These are phyloP conservation scores for Oryctolagus cuniculus DNA, from an alignment of 2,113 vertebrate species.

Conservation along the genomic window DNA sequence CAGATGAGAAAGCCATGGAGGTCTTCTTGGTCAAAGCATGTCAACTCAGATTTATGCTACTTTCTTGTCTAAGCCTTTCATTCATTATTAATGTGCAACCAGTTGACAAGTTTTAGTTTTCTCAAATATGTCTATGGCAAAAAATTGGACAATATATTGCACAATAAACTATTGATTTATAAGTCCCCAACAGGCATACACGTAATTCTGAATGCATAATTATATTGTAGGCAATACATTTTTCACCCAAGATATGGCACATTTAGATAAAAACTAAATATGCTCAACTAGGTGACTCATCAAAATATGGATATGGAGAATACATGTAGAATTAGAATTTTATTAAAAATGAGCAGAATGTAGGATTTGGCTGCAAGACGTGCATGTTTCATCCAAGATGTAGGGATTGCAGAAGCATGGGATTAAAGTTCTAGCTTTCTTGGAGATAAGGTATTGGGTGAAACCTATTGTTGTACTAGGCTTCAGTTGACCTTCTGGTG, in stretches of 20 bases:
- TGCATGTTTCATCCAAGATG: constrained; percentile 66
- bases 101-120: constrained; percentile 83
- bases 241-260: constrained; percentile 80
- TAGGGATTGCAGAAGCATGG: constrained; percentile 72
- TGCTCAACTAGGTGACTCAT: constrained; percentile 75
- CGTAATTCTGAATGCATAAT: constrained; percentile 83
- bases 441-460: neutral
- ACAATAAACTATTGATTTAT: constrained; percentile 86
- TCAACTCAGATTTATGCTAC: constrained; percentile 86
- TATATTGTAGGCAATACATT: constrained; percentile 80
- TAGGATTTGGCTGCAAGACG: constrained; percentile 68
- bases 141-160: constrained; percentile 82
- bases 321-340: constrained; percentile 84
- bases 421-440: constrained; percentile 64
- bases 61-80: constrained; percentile 77
- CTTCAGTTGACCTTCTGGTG: neutral
- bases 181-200: constrained; percentile 74
- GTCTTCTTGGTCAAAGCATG: constrained; percentile 83
- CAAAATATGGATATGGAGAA: constrained; percentile 81
- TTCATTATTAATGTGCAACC: constrained; percentile 81
- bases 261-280: constrained; percentile 73
- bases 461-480: neutral
- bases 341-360: constrained; percentile 79
- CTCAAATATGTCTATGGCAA: constrained; percentile 83
- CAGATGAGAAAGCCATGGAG: constrained; percentile 79